Evolutionary conservation across 2,888 invertebrate species (phyloP), one percentile per base, ranked within the genome.

Genomic region (Trichogramma dendrolimi): DNA sequence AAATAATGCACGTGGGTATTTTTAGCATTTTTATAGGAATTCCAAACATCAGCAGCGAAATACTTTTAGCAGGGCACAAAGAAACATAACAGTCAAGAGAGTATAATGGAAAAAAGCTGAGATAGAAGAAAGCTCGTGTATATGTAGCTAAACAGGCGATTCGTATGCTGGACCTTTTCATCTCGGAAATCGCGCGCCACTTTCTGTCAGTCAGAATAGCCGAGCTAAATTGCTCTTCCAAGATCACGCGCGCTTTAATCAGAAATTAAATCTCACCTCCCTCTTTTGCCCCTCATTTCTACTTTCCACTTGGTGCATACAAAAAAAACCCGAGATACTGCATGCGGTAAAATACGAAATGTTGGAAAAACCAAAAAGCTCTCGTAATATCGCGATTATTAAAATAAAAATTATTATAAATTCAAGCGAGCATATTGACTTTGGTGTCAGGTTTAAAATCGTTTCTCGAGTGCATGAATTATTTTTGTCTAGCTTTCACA

Each of bases 131-230:
- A 43, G 40, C 50, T 38, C 51, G 48, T 49, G 44, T n/a, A 10
- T 14, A n/a, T 6, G 68, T 67, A 68, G 71, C 70, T 72, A 73
- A 76, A 75, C 70, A 75, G 76, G 75, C 68, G 72, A 77, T 76
- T 76, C 76, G 76, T 76, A 77, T 76, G 76, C 76, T 69, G 71
- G 70, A 71, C 71, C 74, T 74, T 75, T 76, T 74, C 75, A 76
- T 77, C 77, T 74, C 73, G 69, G 66, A 69, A 76, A 75, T 74
- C 73, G 73, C 73, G 71, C 73, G 72, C 66, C 63, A 68, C 67
- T 75, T 77, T 76, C 75, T 76, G 76, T 76, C 77, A 77, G 76
- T 76, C 77, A 76, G 73, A 76, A 77, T 76, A 73, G 75, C 73
- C 71, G 54, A 68, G 71, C 71, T 70, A 72, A 73, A 77, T 76